Conservation (phyloP, 1,140 invertebrate genomes). For the Macrobrachium rosenbergii region DNA sequence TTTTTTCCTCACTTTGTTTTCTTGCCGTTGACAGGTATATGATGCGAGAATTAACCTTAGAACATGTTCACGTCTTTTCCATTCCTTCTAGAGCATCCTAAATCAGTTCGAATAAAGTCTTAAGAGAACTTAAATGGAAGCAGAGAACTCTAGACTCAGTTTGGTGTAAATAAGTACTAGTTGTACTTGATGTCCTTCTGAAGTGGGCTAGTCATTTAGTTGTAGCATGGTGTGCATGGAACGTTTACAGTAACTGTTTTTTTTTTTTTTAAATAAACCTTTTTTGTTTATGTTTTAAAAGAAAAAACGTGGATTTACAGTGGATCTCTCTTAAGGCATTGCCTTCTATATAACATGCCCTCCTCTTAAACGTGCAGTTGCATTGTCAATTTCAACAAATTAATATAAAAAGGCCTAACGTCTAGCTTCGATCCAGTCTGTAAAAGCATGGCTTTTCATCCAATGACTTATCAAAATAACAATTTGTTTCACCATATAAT, state of each 20-base stretch:
- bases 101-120: slow-evolving; percentile 3
- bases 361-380: too few relatives aligned
- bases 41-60: neutral
- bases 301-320: too few relatives aligned
- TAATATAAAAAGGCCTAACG: too few relatives aligned
- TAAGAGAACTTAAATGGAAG: slow-evolving; percentile 41
- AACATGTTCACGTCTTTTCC: too few relatives aligned
- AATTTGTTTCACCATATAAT: neutral
- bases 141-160: slow-evolving; percentile 55
- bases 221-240: slow-evolving; percentile 60
- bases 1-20: too few relatives aligned
- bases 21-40: neutral
- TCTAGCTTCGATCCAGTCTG: too few relatives aligned
- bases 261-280: too few relatives aligned
- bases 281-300: too few relatives aligned
- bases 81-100: slow-evolving; percentile 13
- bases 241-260: slow-evolving; percentile 6
- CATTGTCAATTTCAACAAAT: too few relatives aligned
- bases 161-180: slow-evolving; percentile 19
- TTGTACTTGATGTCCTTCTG: slow-evolving; percentile 20
- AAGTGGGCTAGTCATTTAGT: slow-evolving; percentile 33
- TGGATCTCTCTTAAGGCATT: too few relatives aligned
- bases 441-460: neutral
- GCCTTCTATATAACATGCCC: too few relatives aligned
- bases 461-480: neutral